A percentile compares a stretch with the other conserved stretches of the same genome.
Evolutionary conservation across 2,113 vertebrate species (phyloP).

Genomic region (Odocoileus virginianus): DNA sequence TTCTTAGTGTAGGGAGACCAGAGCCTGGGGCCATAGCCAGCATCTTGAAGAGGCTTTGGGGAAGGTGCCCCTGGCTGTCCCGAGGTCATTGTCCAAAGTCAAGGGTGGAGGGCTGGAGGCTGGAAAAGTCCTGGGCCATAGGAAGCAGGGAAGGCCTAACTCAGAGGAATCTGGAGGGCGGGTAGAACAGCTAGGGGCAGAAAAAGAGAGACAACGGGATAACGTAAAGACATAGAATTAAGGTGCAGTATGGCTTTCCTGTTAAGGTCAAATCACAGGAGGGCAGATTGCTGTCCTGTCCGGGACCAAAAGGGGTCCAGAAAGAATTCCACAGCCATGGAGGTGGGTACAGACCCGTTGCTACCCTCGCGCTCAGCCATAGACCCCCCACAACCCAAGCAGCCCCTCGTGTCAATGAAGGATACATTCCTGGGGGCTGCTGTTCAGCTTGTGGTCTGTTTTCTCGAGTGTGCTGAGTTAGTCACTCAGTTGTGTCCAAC

Average conservation of each 20-base stretch:
- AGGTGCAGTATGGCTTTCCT: background rate
- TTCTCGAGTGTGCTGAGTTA: background rate
- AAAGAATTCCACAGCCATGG: background rate
- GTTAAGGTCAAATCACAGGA: background rate
- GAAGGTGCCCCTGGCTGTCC: background rate
- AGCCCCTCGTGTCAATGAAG: background rate
- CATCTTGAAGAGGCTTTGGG: background rate
- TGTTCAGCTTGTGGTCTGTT: rapidly evolving
- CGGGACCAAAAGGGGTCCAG: background rate
- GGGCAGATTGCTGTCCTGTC: rapidly evolving
- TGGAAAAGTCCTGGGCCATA: background rate
- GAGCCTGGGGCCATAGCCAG: background rate
- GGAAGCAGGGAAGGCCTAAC: background rate
- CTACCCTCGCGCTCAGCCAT: background rate
- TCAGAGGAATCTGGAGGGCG: background rate
- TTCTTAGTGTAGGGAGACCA: background rate
- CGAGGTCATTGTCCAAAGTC: background rate
- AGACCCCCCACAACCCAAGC: background rate
- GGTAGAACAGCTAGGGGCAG: background rate
- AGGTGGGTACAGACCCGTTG: too few species aligned
- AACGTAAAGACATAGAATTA: background rate
- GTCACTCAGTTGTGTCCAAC: background rate
- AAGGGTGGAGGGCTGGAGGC: background rate
- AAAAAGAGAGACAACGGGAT: background rate
- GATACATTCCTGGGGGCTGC: background rate